These are phyloP conservation scores for Podarcis lilfordi DNA, from an alignment of 2,797 vertebrate genomes.

Conservation along the genomic window DNA sequence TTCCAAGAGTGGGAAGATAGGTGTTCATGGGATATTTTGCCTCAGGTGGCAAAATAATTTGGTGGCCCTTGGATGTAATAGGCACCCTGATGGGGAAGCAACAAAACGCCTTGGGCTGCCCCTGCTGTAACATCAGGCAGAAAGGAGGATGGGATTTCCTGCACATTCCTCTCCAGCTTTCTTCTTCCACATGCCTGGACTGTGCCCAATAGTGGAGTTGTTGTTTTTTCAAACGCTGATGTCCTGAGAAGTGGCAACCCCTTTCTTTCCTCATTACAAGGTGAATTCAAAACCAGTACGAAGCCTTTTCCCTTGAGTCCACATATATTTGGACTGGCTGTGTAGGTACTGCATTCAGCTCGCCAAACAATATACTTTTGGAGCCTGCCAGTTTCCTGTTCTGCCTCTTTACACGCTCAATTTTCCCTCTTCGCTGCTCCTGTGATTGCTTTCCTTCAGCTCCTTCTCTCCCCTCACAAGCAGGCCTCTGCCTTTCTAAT, in stretches of 20 bases:
- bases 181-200: background rate
- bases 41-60: too few species aligned
- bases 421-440: slow-evolving; percentile 48
- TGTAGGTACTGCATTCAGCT: background rate
- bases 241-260: background rate
- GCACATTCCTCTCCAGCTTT: too few species aligned
- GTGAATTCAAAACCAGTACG: background rate
- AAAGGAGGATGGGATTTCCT: too few species aligned
- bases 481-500: slow-evolving; percentile 47
- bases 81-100: too few species aligned
- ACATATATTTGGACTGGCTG: background rate
- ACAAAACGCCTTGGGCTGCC: too few species aligned
- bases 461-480: slow-evolving; percentile 42
- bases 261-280: background rate
- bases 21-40: too few species aligned
- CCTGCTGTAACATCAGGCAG: background rate
- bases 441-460: slow-evolving; percentile 50
- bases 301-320: background rate
- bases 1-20: background rate
- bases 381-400: background rate
- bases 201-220: background rate
- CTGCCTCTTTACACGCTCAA: slow-evolving; percentile 20
- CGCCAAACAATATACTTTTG: slow-evolving; percentile 11
- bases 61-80: too few species aligned
- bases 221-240: background rate